Percentiles rank a stretch among this genome's conserved stretches.
Conservation (phyloP, 1,140 invertebrate genomes). For the Pogonomyrmex californicus region DNA sequence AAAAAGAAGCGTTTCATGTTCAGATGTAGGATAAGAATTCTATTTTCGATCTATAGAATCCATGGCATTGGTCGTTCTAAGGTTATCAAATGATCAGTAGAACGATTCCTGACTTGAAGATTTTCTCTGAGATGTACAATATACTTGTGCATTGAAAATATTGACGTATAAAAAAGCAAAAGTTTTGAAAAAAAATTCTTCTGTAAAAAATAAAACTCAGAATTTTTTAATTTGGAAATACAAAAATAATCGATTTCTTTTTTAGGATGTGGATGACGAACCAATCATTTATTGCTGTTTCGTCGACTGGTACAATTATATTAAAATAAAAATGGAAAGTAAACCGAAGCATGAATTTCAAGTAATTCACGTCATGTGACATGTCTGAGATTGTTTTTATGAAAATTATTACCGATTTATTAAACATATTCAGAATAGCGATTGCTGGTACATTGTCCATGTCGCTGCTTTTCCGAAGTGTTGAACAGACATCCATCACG, state of each 20-base stretch:
- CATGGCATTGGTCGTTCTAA: neutral
- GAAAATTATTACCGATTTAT: slow-evolving; percentile 6
- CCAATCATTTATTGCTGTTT: slow-evolving; percentile 82
- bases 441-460: neutral
- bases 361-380: slow-evolving; percentile 82
- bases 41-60: neutral
- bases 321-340: slow-evolving; percentile 59
- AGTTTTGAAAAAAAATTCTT: neutral
- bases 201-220: neutral
- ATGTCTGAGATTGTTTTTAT: neutral
- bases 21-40: neutral
- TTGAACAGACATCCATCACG: neutral
- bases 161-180: neutral
- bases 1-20: neutral
- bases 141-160: neutral
- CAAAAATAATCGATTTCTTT: slow-evolving; percentile 10
- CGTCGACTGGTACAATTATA: slow-evolving; percentile 79
- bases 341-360: slow-evolving; percentile 80
- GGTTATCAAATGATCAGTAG: slow-evolving; percentile 17
- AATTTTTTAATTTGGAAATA: neutral
- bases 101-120: neutral
- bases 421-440: neutral
- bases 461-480: neutral
- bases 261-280: slow-evolving; percentile 76
- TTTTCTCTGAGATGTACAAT: neutral